Conservation (phyloP, 2,113 vertebrate species). For the Muntiacus muntjak region DNA sequence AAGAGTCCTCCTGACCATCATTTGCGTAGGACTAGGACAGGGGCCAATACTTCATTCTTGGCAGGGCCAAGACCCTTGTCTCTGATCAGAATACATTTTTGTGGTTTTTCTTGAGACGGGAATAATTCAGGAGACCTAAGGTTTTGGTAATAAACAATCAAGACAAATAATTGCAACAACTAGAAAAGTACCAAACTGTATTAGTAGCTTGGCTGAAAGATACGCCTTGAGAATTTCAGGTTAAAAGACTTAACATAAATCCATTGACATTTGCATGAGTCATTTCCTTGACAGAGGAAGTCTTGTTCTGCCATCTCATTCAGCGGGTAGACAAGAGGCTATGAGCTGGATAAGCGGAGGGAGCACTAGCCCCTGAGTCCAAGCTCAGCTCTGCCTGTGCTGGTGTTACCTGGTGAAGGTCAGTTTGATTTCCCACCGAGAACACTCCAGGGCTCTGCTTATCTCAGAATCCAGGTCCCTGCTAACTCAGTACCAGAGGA, state of each 20-base stretch:
- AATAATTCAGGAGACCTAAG: neutral
- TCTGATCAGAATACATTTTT: neutral
- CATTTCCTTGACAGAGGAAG: neutral
- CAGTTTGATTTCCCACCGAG: neutral
- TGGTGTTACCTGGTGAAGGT: too few relatives aligned
- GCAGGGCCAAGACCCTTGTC: neutral
- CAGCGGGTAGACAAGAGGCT: neutral
- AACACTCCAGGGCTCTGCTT: neutral
- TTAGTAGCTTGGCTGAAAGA: neutral
- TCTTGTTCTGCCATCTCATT: neutral
- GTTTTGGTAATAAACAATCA: neutral
- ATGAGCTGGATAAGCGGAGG: neutral
- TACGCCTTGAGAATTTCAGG: neutral
- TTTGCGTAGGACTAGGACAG: neutral
- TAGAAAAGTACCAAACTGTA: neutral
- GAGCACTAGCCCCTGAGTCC: too few relatives aligned
- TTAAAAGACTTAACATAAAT: neutral
- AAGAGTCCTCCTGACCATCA: neutral
- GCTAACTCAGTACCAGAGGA: neutral
- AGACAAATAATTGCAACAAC: neutral
- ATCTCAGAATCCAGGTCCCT: too few relatives aligned
- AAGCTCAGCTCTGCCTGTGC: neutral
- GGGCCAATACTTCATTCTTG: neutral
- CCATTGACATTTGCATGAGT: neutral
- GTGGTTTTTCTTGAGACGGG: slow-evolving; percentile 7